Evolutionary conservation across 2,113 vertebrate genomes (phyloP).

Genomic region (Cyprinodon tularosa): DNA sequence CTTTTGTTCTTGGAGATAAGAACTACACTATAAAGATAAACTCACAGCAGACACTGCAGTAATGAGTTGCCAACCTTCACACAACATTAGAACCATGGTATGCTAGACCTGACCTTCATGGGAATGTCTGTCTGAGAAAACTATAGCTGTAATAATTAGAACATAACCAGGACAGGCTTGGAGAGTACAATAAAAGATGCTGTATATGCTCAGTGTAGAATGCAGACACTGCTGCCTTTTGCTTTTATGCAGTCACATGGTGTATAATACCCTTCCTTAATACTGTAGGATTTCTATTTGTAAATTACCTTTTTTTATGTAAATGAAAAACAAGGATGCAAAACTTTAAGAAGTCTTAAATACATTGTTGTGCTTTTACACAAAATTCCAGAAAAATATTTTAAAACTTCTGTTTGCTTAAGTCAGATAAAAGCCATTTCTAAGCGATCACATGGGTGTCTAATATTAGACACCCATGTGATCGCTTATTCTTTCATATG

Average conservation of each 20-base stretch:
- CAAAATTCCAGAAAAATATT: too few relatives aligned
- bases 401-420: background rate
- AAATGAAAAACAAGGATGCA: background rate
- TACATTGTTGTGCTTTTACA: too few relatives aligned
- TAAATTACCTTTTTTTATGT: background rate
- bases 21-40: slow-evolving; percentile 20
- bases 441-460: background rate
- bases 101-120: slow-evolving; percentile 17
- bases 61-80: slow-evolving; percentile 30
- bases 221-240: background rate
- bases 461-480: background rate
- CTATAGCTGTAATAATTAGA: slow-evolving; percentile 14
- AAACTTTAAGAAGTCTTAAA: background rate
- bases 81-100: slow-evolving; percentile 22
- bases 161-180: slow-evolving; percentile 8
- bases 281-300: background rate
- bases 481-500: background rate
- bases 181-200: slow-evolving; percentile 11
- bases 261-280: background rate
- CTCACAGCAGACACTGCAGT: background rate
- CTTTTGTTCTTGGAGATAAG: slow-evolving; percentile 37
- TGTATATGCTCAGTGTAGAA: slow-evolving; percentile 3
- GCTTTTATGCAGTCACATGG: background rate
- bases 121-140: slow-evolving; percentile 1
- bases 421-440: background rate